Percentiles rank a stretch among this genome's conserved stretches.
Evolutionary conservation across 1,140 invertebrate species (phyloP).

Genomic region (Drosophila murphyi): DNA sequence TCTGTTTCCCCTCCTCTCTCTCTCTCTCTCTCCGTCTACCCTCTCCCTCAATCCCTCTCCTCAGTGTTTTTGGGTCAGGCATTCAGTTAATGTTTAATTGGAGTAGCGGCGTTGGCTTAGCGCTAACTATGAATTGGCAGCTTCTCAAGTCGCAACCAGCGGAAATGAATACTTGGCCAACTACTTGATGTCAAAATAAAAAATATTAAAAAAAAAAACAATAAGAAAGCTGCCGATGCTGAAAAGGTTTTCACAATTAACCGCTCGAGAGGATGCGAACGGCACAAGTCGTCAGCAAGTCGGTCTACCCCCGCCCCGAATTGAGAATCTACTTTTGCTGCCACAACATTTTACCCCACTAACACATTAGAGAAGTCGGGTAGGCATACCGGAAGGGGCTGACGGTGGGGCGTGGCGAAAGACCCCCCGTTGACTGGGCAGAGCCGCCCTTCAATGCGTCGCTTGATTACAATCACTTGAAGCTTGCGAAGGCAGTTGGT

Average conservation of each 20-base stretch:
- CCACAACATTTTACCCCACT: conserved; percentile 63
- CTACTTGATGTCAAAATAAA: conserved; percentile 61
- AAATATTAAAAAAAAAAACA: conserved; percentile 26
- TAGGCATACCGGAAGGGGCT: conserved; percentile 47
- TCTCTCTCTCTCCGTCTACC: not conserved
- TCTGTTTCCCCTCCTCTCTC: not conserved
- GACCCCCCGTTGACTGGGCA: conserved; percentile 60
- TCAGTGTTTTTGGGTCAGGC: not conserved
- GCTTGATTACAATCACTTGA: conserved; percentile 78
- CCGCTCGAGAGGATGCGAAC: conserved; percentile 40
- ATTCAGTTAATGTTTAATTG: conserved; percentile 64
- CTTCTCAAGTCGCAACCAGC: conserved; percentile 37
- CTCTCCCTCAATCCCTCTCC: too few species aligned
- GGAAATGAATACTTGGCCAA: conserved; percentile 76
- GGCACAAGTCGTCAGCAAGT: conserved; percentile 8
- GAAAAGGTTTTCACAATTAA: conserved; percentile 61
- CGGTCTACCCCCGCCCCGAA: not conserved
- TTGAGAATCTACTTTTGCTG: conserved; percentile 5
- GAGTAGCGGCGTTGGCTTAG: conserved; percentile 31
- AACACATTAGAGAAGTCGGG: conserved; percentile 36
- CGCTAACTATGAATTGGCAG: conserved; percentile 35
- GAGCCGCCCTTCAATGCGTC: conserved; percentile 46
- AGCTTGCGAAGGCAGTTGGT: conserved; percentile 38
- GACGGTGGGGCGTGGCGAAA: conserved; percentile 55
- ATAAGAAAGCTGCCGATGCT: conserved; percentile 52